Base-by-base conservation (phyloP, 2,797 vertebrate species). In the Otolemur crassicaudatus region DNA sequence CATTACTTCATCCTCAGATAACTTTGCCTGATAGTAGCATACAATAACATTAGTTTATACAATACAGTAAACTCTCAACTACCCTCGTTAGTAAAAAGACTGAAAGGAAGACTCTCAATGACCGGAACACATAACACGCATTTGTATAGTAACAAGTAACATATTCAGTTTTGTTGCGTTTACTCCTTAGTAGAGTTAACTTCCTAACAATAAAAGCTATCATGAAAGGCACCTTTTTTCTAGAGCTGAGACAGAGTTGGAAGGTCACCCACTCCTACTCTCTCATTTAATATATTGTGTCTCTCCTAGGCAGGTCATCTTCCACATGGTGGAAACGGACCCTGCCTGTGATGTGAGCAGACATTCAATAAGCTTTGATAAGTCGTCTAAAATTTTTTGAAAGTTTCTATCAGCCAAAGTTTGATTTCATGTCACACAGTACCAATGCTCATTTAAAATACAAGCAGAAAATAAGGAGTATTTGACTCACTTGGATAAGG, bases 141-240 rank as follows among this genome's bases (percentile, higher is more conserved):
- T 89, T 49, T 56, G n/a, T 11, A 25, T n/a, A 46, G 14, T 77
- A 86, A 93, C 23, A 93, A 92, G 70, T 40, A 88, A 92, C 61
- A 81, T 22, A 34, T 63, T 77, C 56, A 69, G 17, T 80, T 88
- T 75, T 58, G 7, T 37, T 84, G 4, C 27, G 5, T 23, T 84
- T 90, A 84, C 49, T 27, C 27, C 12, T 84, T 69, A 27, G 31
- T 75, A 20, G 49, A 89, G 65, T 92, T 87, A 81, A 29, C 40
- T 94, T 69, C n/a, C 20, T 65, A 75, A 72, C 85, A 85, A 95
- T 14, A 1, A 69, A 13, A 65, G 11, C 3, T 61, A 25, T 82
- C 53, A 86, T 58, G n/a, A 86, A 92, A 49, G 19, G 65, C 4
- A 12, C 22, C 43, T 76, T 85, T 61, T 63, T 91, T 46, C 37